phyloP scores from a whole-genome alignment of 2,888 invertebrate genomes.

The Baronia brevicornis region DNA sequence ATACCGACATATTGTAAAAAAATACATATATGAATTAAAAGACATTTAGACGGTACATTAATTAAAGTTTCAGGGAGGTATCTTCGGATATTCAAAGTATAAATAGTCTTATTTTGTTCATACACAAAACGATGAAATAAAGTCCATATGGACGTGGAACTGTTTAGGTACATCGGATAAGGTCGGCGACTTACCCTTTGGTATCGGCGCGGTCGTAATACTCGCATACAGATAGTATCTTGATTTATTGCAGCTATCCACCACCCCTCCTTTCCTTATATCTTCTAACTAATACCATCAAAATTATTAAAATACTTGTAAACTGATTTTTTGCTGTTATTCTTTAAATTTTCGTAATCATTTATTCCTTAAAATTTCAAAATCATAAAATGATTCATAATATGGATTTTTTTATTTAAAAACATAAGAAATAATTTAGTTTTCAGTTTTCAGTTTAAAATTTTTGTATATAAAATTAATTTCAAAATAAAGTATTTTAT shows the following conservation, averaged over 20 bases:
- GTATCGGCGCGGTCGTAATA: slow-evolving; percentile 54
- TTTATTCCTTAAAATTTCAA: too few relatives aligned
- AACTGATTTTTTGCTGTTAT: too few relatives aligned
- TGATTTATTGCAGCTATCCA: slow-evolving; percentile 67
- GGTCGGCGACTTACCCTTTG: slow-evolving; percentile 52
- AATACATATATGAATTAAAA: slow-evolving; percentile 20
- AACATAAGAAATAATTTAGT: too few relatives aligned
- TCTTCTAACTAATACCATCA: slow-evolving; percentile 1
- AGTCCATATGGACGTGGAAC: too few relatives aligned
- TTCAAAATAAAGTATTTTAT: too few relatives aligned
- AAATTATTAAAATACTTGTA: too few relatives aligned
- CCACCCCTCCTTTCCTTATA: slow-evolving; percentile 24
- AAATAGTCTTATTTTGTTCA: slow-evolving; percentile 7
- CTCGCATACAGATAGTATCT: slow-evolving; percentile 64
- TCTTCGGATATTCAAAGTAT: slow-evolving; percentile 11
- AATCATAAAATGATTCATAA: too few relatives aligned
- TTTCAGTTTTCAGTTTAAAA: too few relatives aligned
- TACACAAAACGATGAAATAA: slow-evolving; percentile 11
- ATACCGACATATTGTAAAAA: slow-evolving; percentile 29
- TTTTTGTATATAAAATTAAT: too few relatives aligned
- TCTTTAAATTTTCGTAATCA: too few relatives aligned
- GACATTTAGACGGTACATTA: slow-evolving; percentile 18
- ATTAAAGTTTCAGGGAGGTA: too few relatives aligned
- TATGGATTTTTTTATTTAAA: too few relatives aligned
- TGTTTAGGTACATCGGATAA: slow-evolving; percentile 27